Percentiles rank a stretch among this genome's conserved stretches.
These are phyloP conservation scores for Rallus crepitans DNA, from an alignment of 2,797 vertebrate species.

Conservation along the genomic window DNA sequence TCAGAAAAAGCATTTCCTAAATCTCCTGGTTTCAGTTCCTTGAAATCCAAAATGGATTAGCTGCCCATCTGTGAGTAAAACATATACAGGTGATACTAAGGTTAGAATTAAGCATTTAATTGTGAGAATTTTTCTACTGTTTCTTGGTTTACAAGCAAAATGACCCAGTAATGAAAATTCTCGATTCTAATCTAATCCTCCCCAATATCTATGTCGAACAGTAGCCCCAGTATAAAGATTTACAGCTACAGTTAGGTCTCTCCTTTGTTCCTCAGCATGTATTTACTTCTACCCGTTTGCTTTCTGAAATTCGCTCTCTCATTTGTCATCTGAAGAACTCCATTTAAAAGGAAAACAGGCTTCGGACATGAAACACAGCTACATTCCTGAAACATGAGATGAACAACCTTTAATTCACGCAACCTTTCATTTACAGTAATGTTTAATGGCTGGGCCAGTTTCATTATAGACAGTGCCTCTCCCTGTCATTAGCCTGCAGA, in stretches of 20 bases:
- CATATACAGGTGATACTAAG: not conserved
- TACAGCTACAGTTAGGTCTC: conserved; percentile 69
- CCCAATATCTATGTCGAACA: conserved; percentile 23
- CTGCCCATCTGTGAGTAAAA: not conserved
- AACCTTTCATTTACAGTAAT: conserved; percentile 69
- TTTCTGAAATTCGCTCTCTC: conserved; percentile 74
- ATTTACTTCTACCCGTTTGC: conserved; percentile 75
- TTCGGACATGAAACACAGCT: conserved; percentile 78
- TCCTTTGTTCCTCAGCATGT: conserved; percentile 71
- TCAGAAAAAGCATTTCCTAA: not conserved
- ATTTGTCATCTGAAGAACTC: conserved; percentile 74
- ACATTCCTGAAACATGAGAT: conserved; percentile 86
- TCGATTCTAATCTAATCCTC: not conserved
- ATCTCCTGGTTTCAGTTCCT: not conserved
- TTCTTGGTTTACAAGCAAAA: conserved; percentile 3
- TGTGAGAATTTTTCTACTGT: not conserved
- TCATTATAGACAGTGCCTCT: conserved; percentile 39
- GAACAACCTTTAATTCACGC: conserved; percentile 85
- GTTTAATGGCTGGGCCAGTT: conserved; percentile 13
- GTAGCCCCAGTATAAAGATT: conserved; percentile 73
- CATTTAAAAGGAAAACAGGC: conserved; percentile 72
- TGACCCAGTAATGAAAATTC: not conserved
- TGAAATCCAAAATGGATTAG: not conserved
- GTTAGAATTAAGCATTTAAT: not conserved
- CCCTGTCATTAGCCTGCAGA: conserved; percentile 48